Evolutionary conservation across 2,113 vertebrate species (phyloP).

Genomic region (Chitala chitala): DNA sequence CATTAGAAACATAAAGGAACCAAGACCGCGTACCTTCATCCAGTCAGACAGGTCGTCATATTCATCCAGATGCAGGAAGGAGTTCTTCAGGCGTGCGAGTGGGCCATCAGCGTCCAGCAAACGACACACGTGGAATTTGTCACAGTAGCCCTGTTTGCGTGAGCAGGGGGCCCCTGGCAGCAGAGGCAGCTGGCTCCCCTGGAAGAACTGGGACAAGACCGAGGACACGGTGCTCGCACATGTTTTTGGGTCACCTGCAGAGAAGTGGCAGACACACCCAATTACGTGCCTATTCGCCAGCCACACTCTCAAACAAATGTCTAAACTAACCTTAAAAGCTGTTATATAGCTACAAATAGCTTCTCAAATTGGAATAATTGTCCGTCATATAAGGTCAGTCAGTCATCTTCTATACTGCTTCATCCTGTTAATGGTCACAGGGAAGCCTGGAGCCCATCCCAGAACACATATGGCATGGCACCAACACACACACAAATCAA

Average conservation of each 20-base stretch:
- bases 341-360: too few species aligned
- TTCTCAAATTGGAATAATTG: too few species aligned
- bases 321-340: too few species aligned
- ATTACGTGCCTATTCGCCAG: not conserved
- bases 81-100: slow-evolving; percentile 66
- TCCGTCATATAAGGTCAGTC: too few species aligned
- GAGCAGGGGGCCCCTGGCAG: slow-evolving; percentile 58
- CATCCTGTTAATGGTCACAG: too few species aligned
- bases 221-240: slow-evolving; percentile 65
- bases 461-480: too few species aligned
- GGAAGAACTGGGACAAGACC: slow-evolving; percentile 50
- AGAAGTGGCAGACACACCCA: not conserved
- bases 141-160: slow-evolving; percentile 62
- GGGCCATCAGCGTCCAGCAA: slow-evolving; percentile 65
- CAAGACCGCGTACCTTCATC: slow-evolving; percentile 59
- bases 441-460: too few species aligned
- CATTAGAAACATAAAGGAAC: not conserved
- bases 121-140: slow-evolving; percentile 65
- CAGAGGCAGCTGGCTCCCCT: slow-evolving; percentile 44
- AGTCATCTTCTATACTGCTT: too few species aligned
- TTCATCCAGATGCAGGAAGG: slow-evolving; percentile 56
- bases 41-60: slow-evolving; percentile 57
- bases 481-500: too few species aligned
- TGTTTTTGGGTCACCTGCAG: slow-evolving; percentile 50
- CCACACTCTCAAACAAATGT: not conserved